Base-by-base conservation (phyloP, 2,888 invertebrate genomes). In the Bhutanitis thaidina region DNA sequence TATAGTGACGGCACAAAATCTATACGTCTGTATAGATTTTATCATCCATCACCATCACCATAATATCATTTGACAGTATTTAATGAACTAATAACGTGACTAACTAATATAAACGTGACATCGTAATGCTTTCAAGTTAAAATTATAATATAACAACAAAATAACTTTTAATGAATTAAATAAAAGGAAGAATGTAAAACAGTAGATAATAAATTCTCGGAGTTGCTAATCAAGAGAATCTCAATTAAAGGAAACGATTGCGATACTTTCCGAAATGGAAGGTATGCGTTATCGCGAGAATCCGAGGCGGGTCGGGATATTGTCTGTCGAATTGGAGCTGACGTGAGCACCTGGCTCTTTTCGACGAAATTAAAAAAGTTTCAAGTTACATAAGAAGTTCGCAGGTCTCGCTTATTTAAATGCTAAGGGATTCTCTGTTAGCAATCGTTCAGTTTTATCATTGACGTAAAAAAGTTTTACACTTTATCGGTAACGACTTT, bases 291-390 rank as follows among this genome's bases (percentile, higher is more conserved):
- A 82, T 80, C 80, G 62, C 66, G 52, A 56, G 61, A 64, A 68
- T 61, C 63, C 71, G 70, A 70, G 56, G 55, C 62, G 62, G 39
- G 44, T 36, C 34, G 64, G 65, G 74, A 67, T 67, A 77, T 78
- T 75, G 80, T 80, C 80, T 74, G 76, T 78, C 76, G 78, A 79
- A 82, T 77, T 65, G 68, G 59, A 67, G 64, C 65, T 77, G 84
- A 83, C 80, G 78, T 75, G 67, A 73, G 74, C 87, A 87, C 86
- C 87, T 87, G 86, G 77, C 69, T 74, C 79, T 79, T 79, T 76
- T 66, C 77, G 73, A 70, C 81, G 75, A 87, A 87, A 88, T 88
- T 88, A 88, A 87, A 87, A 88, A 88, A 88, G 83, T 65, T 88
- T 86, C 77, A 69, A 69, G 71, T 71, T 71, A 80, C 77, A 77